Percentiles rank a stretch among this genome's conserved stretches.
Conservation (phyloP, 2,888 invertebrate species). For the Erannis defoliaria region DNA sequence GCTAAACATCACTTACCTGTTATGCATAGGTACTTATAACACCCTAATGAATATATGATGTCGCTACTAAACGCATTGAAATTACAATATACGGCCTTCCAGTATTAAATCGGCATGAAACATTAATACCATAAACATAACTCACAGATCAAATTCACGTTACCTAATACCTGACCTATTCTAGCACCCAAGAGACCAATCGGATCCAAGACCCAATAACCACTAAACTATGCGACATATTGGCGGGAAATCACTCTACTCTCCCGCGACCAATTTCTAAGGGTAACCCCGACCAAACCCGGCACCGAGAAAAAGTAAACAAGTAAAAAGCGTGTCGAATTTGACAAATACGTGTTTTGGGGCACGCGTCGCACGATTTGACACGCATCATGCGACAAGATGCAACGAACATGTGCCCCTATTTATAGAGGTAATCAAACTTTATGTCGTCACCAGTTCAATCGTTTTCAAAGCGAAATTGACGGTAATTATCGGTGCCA, state of each 20-base stretch:
- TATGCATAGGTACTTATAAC: too few relatives aligned
- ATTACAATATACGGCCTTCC: neutral
- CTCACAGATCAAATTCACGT: conserved; percentile 29
- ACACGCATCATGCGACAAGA: conserved; percentile 59
- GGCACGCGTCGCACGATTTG: conserved; percentile 77
- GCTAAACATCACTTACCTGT: too few relatives aligned
- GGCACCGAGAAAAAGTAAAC: conserved; percentile 64
- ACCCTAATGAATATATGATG: too few relatives aligned
- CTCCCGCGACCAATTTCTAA: conserved; percentile 81
- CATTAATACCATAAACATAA: conserved; percentile 23
- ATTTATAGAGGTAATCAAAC: conserved; percentile 60
- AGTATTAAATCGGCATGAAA: neutral
- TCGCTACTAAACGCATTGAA: too few relatives aligned
- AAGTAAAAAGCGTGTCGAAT: conserved; percentile 76
- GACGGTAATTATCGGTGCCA: conserved; percentile 19
- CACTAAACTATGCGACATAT: conserved; percentile 79
- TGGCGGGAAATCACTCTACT: conserved; percentile 69
- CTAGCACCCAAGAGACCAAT: conserved; percentile 61
- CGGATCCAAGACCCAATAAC: conserved; percentile 62
- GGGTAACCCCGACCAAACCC: conserved; percentile 59
- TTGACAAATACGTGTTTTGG: conserved; percentile 84
- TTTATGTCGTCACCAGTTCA: conserved; percentile 43
- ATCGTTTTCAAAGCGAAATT: conserved; percentile 25
- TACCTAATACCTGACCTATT: conserved; percentile 37
- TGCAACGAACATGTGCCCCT: conserved; percentile 49